Percentiles rank a stretch among this genome's conserved stretches.
Conservation (phyloP, 1,140 invertebrate species). For the Polypedilum pembai region DNA sequence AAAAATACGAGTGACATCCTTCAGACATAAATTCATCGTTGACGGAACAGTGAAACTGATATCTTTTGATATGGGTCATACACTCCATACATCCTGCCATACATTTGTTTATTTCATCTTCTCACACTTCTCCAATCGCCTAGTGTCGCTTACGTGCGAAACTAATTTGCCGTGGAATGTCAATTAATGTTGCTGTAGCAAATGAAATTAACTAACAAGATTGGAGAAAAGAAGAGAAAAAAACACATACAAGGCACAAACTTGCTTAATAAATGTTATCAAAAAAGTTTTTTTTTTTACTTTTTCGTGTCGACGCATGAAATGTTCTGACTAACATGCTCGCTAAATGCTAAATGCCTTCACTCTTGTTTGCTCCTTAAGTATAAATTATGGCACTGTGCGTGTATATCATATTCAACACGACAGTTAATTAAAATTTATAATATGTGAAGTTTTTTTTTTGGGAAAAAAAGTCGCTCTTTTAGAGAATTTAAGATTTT, state of each 20-base stretch:
- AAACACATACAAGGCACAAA: not conserved
- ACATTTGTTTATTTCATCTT: not conserved
- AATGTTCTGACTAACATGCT: not conserved
- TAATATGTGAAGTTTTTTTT: constrained; percentile 3
- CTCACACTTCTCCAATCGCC: not conserved
- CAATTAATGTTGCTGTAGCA: not conserved
- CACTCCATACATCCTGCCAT: not conserved
- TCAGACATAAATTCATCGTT: not conserved
- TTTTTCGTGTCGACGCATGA: not conserved
- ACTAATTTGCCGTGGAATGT: constrained; percentile 10
- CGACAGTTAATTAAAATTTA: constrained; percentile 19
- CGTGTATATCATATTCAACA: not conserved
- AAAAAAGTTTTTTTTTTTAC: not conserved
- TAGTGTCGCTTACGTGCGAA: constrained; percentile 1
- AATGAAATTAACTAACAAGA: constrained; percentile 14
- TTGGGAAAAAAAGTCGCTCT: not conserved
- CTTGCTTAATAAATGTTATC: constrained; percentile 13
- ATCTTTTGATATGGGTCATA: constrained; percentile 4
- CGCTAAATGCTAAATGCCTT: not conserved
- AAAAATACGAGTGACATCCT: no score
- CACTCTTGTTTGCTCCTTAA: not conserved
- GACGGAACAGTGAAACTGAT: constrained; percentile 5
- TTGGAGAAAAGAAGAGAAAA: not conserved
- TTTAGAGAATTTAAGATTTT: no score
- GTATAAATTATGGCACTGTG: no score